Conservation (phyloP, 2,113 vertebrate species). For the Rhombomys opimus region DNA sequence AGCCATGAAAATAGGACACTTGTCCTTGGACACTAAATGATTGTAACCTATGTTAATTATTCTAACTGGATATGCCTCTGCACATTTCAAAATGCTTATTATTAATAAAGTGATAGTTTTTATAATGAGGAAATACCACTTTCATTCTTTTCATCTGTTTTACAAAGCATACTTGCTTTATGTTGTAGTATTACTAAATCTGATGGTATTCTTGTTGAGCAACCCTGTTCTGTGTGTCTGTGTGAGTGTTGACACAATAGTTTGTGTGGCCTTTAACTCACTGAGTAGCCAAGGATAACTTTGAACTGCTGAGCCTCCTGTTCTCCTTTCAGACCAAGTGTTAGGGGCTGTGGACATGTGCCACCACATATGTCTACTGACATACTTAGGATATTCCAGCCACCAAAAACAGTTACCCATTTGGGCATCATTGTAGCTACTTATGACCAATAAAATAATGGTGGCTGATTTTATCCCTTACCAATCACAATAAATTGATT, state of each 20-base stretch:
- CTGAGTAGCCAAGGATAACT: not conserved
- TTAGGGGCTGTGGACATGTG: not conserved
- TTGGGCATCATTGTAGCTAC: not conserved
- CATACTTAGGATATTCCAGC: not conserved
- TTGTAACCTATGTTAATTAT: not conserved
- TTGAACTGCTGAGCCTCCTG: not conserved
- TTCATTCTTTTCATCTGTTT: constrained; percentile 53
- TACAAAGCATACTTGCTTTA: constrained; percentile 31
- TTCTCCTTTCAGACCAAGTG: not conserved
- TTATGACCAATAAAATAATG: not conserved
- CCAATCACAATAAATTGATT: not conserved
- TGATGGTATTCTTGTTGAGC: constrained; percentile 32
- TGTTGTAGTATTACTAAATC: constrained; percentile 50
- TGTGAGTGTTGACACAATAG: not conserved
- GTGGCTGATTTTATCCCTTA: constrained; percentile 36
- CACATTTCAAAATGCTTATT: constrained; percentile 39
- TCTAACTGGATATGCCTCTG: not conserved
- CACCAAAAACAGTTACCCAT: constrained; percentile 3
- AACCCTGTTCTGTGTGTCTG: not conserved
- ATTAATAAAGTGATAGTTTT: constrained; percentile 30
- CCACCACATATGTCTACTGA: not conserved
- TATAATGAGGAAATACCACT: constrained; percentile 7
- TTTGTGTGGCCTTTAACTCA: not conserved
- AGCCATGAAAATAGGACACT: not conserved
- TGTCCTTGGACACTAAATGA: not conserved